phyloP scores from a whole-genome alignment of 2,113 vertebrate genomes.

The Geococcyx californianus region DNA sequence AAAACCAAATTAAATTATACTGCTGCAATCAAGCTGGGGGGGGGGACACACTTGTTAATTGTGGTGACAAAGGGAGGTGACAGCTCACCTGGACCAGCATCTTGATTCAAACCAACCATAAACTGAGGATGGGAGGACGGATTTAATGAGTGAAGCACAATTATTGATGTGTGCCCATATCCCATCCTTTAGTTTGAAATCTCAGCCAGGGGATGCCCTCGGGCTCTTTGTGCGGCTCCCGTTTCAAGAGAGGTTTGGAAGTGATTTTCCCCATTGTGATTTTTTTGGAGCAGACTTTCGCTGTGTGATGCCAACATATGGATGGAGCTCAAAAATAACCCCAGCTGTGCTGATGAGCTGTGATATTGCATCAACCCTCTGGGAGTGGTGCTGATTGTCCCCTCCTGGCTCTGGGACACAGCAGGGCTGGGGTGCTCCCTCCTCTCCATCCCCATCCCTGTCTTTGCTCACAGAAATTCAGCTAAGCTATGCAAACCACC shows the following conservation, averaged over 20 bases:
- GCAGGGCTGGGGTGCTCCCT: not conserved
- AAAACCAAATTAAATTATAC: not conserved
- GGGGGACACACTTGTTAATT: not conserved
- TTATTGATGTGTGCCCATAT: fast-evolving
- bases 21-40: not conserved
- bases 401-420: not conserved
- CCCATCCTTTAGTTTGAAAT: not conserved
- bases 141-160: fast-evolving
- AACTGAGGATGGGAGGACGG: not conserved
- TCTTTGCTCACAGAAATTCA: not conserved
- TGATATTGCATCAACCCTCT: fast-evolving
- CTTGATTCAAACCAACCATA: not conserved
- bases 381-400: not conserved
- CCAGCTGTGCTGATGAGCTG: not conserved
- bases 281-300: not conserved
- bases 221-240: not conserved
- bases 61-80: not conserved
- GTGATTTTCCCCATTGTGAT: fast-evolving
- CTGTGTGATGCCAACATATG: not conserved
- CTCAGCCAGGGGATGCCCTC: fast-evolving
- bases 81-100: not conserved
- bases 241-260: not conserved
- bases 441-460: not conserved
- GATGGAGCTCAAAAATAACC: not conserved
- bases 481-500: not conserved